Percentiles rank a stretch among this genome's conserved stretches.
phyloP scores from a whole-genome alignment of 2,888 invertebrate species.

The Acanthosepion lycidas region DNA sequence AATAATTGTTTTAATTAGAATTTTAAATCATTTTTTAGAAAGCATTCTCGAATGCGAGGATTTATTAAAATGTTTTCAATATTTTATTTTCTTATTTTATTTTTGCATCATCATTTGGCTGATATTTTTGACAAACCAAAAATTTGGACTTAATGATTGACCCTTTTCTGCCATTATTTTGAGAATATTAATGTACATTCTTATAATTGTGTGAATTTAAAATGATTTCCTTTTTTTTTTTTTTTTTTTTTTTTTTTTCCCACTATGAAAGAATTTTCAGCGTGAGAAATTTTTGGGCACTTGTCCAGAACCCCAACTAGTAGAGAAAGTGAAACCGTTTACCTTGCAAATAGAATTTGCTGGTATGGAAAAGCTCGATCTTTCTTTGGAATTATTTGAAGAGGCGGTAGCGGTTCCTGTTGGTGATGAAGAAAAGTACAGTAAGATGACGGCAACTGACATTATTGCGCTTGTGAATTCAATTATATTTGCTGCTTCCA shows the following conservation, averaged over 20 bases:
- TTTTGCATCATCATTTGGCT: no score
- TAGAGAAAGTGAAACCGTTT: background rate
- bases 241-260: no score
- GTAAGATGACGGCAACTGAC: background rate
- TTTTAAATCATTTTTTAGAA: no score
- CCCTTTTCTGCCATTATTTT: no score
- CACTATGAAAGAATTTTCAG: background rate
- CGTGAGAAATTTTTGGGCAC: background rate
- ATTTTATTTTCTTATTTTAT: no score
- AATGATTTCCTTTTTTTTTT: background rate
- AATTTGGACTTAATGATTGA: no score
- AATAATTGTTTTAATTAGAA: no score
- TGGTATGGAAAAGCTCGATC: background rate
- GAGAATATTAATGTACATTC: background rate
- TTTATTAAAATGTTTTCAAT: no score
- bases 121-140: no score
- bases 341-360: background rate
- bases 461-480: background rate
- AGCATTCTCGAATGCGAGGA: no score
- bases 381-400: constrained; percentile 40
- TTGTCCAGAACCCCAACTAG: background rate
- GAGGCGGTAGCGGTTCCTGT: background rate
- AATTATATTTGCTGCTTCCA: background rate
- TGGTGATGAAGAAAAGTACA: background rate
- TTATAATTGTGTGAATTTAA: background rate